Evolutionary conservation across 2,888 invertebrate species (phyloP), one percentile per base, ranked within the genome.

Genomic region (Hirtodrosophila alboralis): DNA sequence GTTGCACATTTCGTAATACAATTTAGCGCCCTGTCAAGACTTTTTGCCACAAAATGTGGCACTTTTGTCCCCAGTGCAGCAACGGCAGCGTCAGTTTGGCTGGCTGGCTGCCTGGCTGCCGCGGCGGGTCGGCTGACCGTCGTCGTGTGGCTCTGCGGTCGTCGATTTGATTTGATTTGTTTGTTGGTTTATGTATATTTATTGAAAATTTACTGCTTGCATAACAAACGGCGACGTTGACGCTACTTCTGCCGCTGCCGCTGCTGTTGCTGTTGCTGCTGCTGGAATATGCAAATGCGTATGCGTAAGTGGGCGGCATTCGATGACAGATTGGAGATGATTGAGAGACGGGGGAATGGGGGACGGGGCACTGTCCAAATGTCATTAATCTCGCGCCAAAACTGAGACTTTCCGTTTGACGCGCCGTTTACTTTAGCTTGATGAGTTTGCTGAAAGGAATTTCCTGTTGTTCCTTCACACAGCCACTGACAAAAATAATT

Each of bases 121-220:
- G 3, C 14, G 10, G 8, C 33, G 4, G 13, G 7, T 47, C 41
- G 45, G 53, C 47, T 70, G 69, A 70, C 69, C 69, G 44, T 44
- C 36, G 49, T 56, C 61, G 60, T 57, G 51, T 60, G 54, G 38
- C 57, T 37, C 54, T 52, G 52, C 31, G 31, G 40, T 49, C 45
- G 44, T 63, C 57, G 63, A 59, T 80, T 61, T 58, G 67, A 75
- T 71, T 78, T 81, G 79, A 74, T 81, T 78, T 74, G 78, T 78
- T 77, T 77, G 75, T 75, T 79, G 69, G 47, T 75, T 76, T 76
- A 71, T 75, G 81, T 76, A 81, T 81, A 79, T 80, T 80, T 80
- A 80, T 81, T 80, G 81, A 81, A 81, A 80, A 79, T 80, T 81
- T 81, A 75, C 81, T 80, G 79, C 79, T 79, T 81, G 79, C 78